Conservation (phyloP, 2,888 invertebrate species). For the Mythimna loreyi region DNA sequence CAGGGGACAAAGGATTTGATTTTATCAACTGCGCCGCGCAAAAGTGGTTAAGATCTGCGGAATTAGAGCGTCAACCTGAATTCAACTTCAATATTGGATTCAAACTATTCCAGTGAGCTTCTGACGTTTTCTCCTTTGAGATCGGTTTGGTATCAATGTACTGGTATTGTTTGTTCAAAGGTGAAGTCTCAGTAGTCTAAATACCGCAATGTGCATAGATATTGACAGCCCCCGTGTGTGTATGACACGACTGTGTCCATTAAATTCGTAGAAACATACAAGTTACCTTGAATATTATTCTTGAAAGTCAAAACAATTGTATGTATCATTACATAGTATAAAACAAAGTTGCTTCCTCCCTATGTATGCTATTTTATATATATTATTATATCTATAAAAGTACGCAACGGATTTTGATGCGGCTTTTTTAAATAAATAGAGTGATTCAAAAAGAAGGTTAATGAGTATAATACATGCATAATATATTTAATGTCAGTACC, state of each 20-base stretch:
- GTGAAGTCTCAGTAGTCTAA: background rate
- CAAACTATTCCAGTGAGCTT: slow-evolving; percentile 27
- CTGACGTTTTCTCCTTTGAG: slow-evolving; percentile 24
- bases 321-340: too few species aligned
- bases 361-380: too few species aligned
- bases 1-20: slow-evolving; percentile 47
- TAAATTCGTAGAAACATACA: background rate
- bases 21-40: slow-evolving; percentile 29
- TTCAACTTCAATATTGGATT: slow-evolving; percentile 40
- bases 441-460: too few species aligned
- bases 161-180: slow-evolving; percentile 4
- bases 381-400: too few species aligned
- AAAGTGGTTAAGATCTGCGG: slow-evolving; percentile 38
- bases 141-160: slow-evolving; percentile 7
- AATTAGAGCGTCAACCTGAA: slow-evolving; percentile 42
- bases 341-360: too few species aligned
- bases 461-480: too few species aligned
- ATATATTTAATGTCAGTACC: too few species aligned
- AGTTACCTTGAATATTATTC: too few species aligned
- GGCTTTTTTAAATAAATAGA: too few species aligned
- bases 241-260: background rate
- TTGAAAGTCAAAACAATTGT: too few species aligned
- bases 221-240: background rate
- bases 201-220: background rate
- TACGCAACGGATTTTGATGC: too few species aligned